Conservation (phyloP, 2,113 vertebrate genomes). For the Stigmatopora argus region DNA sequence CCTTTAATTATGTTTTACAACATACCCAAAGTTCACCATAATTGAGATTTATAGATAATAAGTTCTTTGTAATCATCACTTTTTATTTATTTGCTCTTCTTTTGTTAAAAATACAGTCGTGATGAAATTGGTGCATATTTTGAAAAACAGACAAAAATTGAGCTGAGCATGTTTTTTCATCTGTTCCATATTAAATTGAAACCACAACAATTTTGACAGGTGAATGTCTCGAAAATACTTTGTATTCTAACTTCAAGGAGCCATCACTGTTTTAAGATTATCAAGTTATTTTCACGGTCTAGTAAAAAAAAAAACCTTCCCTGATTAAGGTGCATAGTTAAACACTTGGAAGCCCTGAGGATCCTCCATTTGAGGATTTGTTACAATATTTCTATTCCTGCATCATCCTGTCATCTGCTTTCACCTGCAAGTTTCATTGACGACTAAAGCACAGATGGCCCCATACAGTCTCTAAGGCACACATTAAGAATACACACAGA, state of each 20-base stretch:
- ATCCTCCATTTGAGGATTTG: not conserved
- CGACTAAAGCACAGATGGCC: constrained; percentile 31
- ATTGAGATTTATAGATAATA: not conserved
- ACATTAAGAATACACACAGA: constrained; percentile 15
- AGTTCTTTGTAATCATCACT: not conserved
- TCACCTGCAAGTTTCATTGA: not conserved
- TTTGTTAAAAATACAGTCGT: not conserved
- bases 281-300: not conserved
- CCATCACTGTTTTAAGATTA: not conserved
- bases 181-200: not conserved
- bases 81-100: not conserved
- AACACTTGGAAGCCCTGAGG: constrained; percentile 2
- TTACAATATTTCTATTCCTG: not conserved
- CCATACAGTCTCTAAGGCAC: constrained; percentile 32
- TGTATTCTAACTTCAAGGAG: not conserved
- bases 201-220: not conserved
- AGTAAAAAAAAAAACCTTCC: not conserved
- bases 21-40: too few species aligned
- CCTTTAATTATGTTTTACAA: too few species aligned
- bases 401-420: not conserved
- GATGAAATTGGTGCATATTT: not conserved
- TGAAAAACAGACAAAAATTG: not conserved
- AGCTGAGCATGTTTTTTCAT: not conserved
- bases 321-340: not conserved
- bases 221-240: not conserved